These are phyloP conservation scores for Trichonephila clavata DNA, from an alignment of 1,140 invertebrate genomes.

Conservation along the genomic window DNA sequence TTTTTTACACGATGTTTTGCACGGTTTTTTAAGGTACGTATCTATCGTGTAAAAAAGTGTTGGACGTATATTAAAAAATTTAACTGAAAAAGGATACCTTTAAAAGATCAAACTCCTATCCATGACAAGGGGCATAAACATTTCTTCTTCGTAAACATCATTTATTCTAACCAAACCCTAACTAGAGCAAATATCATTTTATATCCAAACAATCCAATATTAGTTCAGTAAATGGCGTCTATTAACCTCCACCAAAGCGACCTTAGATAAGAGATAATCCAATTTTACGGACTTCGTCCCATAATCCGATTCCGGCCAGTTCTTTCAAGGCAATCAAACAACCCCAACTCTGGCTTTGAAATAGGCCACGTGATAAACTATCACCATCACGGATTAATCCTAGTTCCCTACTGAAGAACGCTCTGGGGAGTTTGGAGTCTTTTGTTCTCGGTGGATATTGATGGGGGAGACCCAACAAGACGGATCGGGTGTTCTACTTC, in stretches of 20 bases:
- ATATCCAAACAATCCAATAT: not conserved
- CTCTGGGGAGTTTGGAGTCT: not conserved
- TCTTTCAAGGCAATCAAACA: not conserved
- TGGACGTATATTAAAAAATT: too few relatives aligned
- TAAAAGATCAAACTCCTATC: too few relatives aligned
- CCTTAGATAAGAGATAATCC: not conserved
- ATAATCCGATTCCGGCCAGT: not conserved
- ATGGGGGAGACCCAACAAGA: not conserved
- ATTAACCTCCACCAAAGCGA: constrained; percentile 8
- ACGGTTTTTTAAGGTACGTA: too few relatives aligned
- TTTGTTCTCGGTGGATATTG: not conserved
- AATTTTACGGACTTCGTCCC: not conserved
- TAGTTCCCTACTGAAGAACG: not conserved
- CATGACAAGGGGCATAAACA: too few relatives aligned
- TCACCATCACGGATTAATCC: constrained; percentile 15
- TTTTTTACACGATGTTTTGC: too few relatives aligned
- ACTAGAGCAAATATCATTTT: too few relatives aligned
- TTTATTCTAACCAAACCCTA: too few relatives aligned
- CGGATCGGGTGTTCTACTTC: not conserved
- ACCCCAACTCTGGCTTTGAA: not conserved
- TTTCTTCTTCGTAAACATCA: too few relatives aligned
- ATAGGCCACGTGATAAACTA: not conserved
- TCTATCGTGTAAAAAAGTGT: too few relatives aligned
- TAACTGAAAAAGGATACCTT: too few relatives aligned
- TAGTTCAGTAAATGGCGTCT: not conserved